Evolutionary conservation across 2,888 invertebrate genomes (phyloP).

Genomic region (Gortyna flavago): DNA sequence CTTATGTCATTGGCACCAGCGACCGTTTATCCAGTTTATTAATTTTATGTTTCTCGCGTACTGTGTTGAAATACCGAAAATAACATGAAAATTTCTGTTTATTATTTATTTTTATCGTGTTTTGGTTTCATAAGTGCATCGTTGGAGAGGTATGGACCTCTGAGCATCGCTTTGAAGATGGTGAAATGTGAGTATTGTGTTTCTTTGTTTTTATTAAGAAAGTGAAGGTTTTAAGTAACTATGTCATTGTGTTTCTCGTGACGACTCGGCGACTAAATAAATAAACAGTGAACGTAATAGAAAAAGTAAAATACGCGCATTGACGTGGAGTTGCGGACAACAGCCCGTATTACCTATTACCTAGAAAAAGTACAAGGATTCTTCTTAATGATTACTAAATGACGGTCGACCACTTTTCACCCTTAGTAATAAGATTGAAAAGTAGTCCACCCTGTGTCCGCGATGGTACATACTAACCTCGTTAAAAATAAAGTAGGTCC

Average conservation of each 20-base stretch:
- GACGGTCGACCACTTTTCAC: not conserved
- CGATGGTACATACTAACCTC: not conserved
- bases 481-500: not conserved
- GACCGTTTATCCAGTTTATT: not conserved
- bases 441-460: not conserved
- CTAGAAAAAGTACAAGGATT: not conserved
- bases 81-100: constrained; percentile 36
- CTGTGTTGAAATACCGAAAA: constrained; percentile 8
- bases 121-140: constrained; percentile 63
- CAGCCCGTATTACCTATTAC: too few species aligned
- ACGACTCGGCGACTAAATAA: not conserved
- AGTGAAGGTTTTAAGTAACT: not conserved
- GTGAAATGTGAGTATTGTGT: constrained; percentile 81
- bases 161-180: constrained; percentile 77
- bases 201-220: constrained; percentile 28
- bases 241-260: not conserved
- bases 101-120: constrained; percentile 37
- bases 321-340: too few species aligned
- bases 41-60: not conserved
- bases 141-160: constrained; percentile 84
- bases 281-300: not conserved
- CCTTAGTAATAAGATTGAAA: not conserved
- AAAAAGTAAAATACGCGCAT: too few species aligned
- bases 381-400: not conserved
- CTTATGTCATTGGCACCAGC: constrained; percentile 6